Base-by-base conservation (phyloP, 1,140 invertebrate genomes). In the Zophobas morio region DNA sequence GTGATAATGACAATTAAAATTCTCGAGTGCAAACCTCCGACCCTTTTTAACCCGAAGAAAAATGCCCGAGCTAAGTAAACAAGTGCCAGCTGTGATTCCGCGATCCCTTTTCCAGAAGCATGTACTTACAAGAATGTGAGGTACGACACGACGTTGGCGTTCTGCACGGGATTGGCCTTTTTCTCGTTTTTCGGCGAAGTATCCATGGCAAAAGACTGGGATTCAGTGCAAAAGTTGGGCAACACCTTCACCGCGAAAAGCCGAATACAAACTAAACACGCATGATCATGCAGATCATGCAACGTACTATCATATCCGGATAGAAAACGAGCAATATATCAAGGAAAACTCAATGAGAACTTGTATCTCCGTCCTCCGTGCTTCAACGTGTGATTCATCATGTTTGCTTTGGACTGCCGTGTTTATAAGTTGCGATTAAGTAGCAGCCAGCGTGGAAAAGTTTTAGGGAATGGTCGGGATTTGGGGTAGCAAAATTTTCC, bases 261-360 rank as follows among this genome's bases (percentile, higher is more conserved):
- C 60, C 60, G 42, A 66, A 66, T 66, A 66, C 60, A 66, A 66
- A 66, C 60, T 66, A 66, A 66, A 32, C 39, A 66, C 60, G 60
- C 60, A 66, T 66, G 60, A 42, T 66, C 60, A 66, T 66, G 60
- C 60, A 66, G 60, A 66, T 66, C 39, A 42, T 66, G 60, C n/a
- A 66, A 66, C 37, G 37, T 66, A 66, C 60, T 66, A 66, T 66
- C 60, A 66, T 33, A 66, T 42, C 37, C 60, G 6, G 1, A 6
- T 20, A 66, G 60, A 51, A 51, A 51, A 51, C 49, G 49, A 51
- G 49, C 49, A 51, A 51, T 66, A 66, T 57, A 63, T 63, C 39
- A 66, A 66, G 60, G 39, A 66, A 66, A 66, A 66, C 42, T 66
- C 39, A 42, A 66, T 47, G 60, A 46, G 60, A 63, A 66, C 60